Evolutionary conservation across 2,888 invertebrate species (phyloP), one percentile per base, ranked within the genome.

Genomic region (Norana najaformis): DNA sequence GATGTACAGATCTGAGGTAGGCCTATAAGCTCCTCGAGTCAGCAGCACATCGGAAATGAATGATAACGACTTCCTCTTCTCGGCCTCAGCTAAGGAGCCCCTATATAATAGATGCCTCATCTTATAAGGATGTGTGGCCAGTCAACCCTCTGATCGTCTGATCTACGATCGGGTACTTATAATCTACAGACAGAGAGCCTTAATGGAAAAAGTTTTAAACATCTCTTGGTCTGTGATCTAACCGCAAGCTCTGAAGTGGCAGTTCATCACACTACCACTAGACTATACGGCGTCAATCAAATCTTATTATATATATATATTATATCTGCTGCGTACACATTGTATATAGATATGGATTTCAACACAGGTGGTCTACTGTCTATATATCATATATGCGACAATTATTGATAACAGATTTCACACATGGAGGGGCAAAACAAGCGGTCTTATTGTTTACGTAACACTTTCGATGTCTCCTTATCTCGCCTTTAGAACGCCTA

Each of bases 291-390:
- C 30, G n/a, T n/a, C 69, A 30, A 69, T 69, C 69, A 85, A 36
- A 36, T 85, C n/a, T n/a, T n/a, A n/a, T n/a, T n/a, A 85, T 85
- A 20, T 36, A 36, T 85, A 85, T 85, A 36, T 85, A 85, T 85
- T 35, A 35, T 83, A 83, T 34, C 3, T 34, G 30, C 30, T 83
- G 36, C 36, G 11, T 47, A 47, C 23, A 47, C 47, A 47, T 23
- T 47, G 20, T 8, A 23, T 4, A 47, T 2, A 47, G 20, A 47
- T 47, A 53, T 30, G n/a, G 69, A 30, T 11, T 16, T 69, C 69
- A 11, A 30, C 69, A 69, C 69, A 69, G 69, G 69, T 69, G 69
- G 69, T 69, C 69, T 13, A 16, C 69, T 69, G 69, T 69, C 69
- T 69, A 4, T n/a, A 14, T 47, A 53, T 53, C n/a, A 53, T 53